Evolutionary conservation across 2,888 invertebrate genomes (phyloP), one percentile per base, ranked within the genome.

Genomic region (Ecliptopera silaceata): DNA sequence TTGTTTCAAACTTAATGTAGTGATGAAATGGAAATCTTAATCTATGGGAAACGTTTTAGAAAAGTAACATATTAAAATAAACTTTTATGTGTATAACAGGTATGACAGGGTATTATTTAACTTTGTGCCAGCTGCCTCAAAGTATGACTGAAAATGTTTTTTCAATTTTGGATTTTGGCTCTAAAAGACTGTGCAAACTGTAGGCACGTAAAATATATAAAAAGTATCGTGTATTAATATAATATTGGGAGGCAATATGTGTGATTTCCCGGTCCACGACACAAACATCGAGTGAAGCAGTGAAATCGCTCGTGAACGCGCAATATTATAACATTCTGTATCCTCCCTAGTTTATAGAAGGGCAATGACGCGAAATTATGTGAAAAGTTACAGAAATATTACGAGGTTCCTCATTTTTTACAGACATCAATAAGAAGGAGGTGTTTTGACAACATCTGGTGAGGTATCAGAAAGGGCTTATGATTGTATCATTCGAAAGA

Each of bases 301-400:
- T 68, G 59, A 74, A 75, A 75, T 73, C 66, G 69, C 63, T 63
- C 70, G 70, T 65, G 58, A 66, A 70, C 56, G 56, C 56, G 41
- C 34, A 36, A 41, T 50, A 53, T 50, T 54, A 51, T 49, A 58
- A 41, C 41, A 22, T 58, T 45, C 38, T 54, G 42, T 42, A 38
- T 44, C n/a, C 42, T 15, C 26, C 52, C 56, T 48, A 48, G 56
- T 57, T 57, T 59, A 59, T 60, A 64, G 48, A 57, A 46, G 53
- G 17, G 52, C 59, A 65, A 61, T 65, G 60, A 48, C 38, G 63
- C 54, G 62, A 52, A 42, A 38, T 58, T 46, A 63, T 63, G 56
- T 52, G 29, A 64, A 64, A 61, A 59, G 55, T 66, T 63, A 12
- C 18, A 43, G 39, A 45, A 44, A 59, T 51, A 41, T 46, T 38